Percentiles rank a stretch among this genome's conserved stretches.
Evolutionary conservation across 2,888 invertebrate genomes (phyloP).

Genomic region (Oxycera nigricornis): DNA sequence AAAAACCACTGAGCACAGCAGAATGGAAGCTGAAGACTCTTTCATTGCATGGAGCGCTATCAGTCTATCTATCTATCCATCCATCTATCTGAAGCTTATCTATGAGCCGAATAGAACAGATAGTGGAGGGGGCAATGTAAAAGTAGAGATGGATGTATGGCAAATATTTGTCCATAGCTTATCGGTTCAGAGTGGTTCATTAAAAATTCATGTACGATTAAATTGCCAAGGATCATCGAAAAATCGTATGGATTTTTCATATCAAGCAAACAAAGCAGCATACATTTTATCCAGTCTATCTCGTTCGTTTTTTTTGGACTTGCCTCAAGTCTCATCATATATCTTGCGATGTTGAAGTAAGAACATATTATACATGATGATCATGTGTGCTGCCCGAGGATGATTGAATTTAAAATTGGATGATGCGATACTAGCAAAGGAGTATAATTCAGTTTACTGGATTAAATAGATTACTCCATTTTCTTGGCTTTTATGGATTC

Average conservation of each 20-base stretch:
- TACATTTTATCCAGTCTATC: neutral
- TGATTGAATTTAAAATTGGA: conserved; percentile 10
- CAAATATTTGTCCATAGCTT: conserved; percentile 32
- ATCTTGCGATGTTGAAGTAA: neutral
- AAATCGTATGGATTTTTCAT: conserved; percentile 17
- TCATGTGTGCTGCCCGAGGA: conserved; percentile 9
- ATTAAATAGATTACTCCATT: conserved; percentile 1
- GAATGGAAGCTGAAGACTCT: neutral
- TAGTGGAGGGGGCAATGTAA: neutral
- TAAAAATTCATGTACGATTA: conserved; percentile 34
- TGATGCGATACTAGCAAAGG: neutral
- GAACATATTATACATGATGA: neutral
- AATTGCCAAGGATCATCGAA: conserved; percentile 29
- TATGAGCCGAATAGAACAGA: neutral
- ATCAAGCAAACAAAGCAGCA: neutral
- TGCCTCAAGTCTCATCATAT: neutral
- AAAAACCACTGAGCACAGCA: neutral
- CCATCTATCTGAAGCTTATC: neutral
- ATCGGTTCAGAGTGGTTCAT: conserved; percentile 26
- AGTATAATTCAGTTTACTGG: neutral
- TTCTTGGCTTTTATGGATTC: neutral
- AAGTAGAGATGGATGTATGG: neutral
- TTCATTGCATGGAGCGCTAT: neutral
- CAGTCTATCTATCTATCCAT: neutral
- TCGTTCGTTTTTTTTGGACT: neutral